Conservation (phyloP, 64 coral and sea anemone species). For the Dendrophyllia cribrosa region DNA sequence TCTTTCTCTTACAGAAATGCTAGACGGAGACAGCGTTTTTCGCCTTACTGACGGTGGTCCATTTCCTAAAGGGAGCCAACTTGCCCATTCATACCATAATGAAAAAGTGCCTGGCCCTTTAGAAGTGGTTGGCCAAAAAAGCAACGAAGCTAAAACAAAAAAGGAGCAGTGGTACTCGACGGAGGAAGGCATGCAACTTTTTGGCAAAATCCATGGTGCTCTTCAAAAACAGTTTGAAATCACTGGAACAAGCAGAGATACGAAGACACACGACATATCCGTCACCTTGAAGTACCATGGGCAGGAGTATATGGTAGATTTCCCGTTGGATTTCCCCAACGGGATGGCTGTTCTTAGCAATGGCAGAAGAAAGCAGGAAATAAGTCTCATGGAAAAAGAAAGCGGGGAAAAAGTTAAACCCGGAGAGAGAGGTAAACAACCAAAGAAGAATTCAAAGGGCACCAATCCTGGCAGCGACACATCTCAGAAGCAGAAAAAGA, state of each 20-base stretch:
- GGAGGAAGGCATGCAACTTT: slow-evolving; percentile 43
- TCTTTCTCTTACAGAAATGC: neutral
- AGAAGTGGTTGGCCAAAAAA: neutral
- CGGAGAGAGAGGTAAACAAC: neutral
- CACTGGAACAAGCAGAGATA: slow-evolving; percentile 27
- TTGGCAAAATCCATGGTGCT: slow-evolving; percentile 29
- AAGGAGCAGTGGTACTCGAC: slow-evolving; percentile 56
- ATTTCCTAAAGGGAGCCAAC: neutral
- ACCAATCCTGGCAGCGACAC: neutral
- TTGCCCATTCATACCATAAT: neutral
- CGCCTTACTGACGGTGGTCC: neutral
- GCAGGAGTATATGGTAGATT: neutral
- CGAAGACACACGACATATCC: neutral
- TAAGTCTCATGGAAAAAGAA: neutral
- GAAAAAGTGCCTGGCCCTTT: neutral
- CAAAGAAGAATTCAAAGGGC: neutral
- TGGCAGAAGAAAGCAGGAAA: too few species aligned
- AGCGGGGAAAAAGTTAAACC: neutral
- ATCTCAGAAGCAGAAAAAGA: neutral
- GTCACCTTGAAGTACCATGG: neutral
- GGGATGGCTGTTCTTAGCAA: neutral
- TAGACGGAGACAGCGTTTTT: slow-evolving; percentile 23
- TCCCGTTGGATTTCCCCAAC: neutral
- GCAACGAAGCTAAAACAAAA: slow-evolving; percentile 1
- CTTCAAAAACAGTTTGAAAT: neutral